Evolutionary conservation across 2,113 vertebrate species (phyloP), one percentile per base, ranked within the genome.

Genomic region (Nannobrachium achirus): DNA sequence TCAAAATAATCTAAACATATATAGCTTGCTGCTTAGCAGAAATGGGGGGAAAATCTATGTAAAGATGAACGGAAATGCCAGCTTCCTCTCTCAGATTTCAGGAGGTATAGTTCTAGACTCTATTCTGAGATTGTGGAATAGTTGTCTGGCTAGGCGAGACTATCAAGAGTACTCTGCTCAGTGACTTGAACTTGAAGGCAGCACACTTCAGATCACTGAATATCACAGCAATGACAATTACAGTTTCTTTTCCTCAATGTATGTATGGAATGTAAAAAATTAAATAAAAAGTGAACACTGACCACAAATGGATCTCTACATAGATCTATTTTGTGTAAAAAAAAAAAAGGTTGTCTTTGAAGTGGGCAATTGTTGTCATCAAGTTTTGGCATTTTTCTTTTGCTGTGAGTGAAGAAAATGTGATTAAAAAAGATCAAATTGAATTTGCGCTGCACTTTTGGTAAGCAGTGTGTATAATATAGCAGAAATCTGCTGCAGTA

Each of bases 221-320:
- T n/a, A n/a, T n/a, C n/a, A 76, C 15, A 8, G 16, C 71, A 46
- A 65, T 69, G 66, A 78, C 8, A 69, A 68, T 66, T 65, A 42
- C 40, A 58, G 55, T 71, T 49, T 60, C 13, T 7, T 70, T 52
- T 78, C 18, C 48, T 76, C 42, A 77, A 71, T 71, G 64, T 79
- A 75, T 75, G 49, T 60, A 71, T 4, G 61, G 81, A 62, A 74
- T 66, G 46, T 67, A 69, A 56, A 50, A 45, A 62, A 39, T 69
- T 40, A 75, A 75, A 62, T 39, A 71, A 66, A 20, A 55, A 40
- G 33, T 41, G 13, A 58, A 41, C 49, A 46, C 45, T 60, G 20
- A 73, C 49, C 61, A 60, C 10, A 64, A 66, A 74, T 40, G 15
- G 5, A 9, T 18, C 48, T 14, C 10, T 19, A n/a, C n/a, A 33